phyloP scores from a whole-genome alignment of 2,888 invertebrate species.

The Cryptocheilus praepositus region DNA sequence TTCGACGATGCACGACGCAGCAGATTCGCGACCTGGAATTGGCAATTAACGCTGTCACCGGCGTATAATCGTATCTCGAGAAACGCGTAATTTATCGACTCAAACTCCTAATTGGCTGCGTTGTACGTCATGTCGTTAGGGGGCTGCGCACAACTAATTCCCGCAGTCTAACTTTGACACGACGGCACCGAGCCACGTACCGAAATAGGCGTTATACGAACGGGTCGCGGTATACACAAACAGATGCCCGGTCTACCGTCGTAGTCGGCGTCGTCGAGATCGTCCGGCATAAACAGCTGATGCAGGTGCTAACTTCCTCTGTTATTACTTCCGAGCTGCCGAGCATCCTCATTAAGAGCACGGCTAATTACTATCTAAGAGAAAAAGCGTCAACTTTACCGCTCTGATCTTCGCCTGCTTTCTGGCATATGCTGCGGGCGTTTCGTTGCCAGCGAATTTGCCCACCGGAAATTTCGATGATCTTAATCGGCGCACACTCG shows the following conservation, averaged over 20 bases:
- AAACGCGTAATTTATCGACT: conserved; percentile 67
- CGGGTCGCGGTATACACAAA: conserved; percentile 35
- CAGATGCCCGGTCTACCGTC: background rate
- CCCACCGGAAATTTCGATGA: background rate
- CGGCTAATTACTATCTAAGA: conserved; percentile 50
- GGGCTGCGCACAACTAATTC: conserved; percentile 59
- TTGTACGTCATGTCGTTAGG: conserved; percentile 59
- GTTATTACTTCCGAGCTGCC: conserved; percentile 53
- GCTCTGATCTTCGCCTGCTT: conserved; percentile 25
- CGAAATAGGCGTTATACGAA: conserved; percentile 42
- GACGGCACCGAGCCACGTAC: conserved; percentile 50
- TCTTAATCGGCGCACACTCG: too few relatives aligned
- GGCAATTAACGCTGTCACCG: conserved; percentile 68
- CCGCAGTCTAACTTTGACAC: conserved; percentile 59
- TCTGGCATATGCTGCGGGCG: conserved; percentile 20
- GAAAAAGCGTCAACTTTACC: conserved; percentile 41
- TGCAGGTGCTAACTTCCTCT: conserved; percentile 49
- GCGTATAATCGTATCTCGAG: conserved; percentile 66
- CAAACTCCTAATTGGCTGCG: conserved; percentile 69
- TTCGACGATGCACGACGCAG: conserved; percentile 45
- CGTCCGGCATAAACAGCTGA: conserved; percentile 53
- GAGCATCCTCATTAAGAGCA: conserved; percentile 53
- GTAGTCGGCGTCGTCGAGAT: background rate
- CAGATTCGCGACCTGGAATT: conserved; percentile 63
- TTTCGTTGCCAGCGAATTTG: background rate